Percentiles rank a stretch among this genome's conserved stretches.
These are phyloP conservation scores for Nephrotoma guestfalica DNA, from an alignment of 2,888 invertebrate species.

Conservation along the genomic window DNA sequence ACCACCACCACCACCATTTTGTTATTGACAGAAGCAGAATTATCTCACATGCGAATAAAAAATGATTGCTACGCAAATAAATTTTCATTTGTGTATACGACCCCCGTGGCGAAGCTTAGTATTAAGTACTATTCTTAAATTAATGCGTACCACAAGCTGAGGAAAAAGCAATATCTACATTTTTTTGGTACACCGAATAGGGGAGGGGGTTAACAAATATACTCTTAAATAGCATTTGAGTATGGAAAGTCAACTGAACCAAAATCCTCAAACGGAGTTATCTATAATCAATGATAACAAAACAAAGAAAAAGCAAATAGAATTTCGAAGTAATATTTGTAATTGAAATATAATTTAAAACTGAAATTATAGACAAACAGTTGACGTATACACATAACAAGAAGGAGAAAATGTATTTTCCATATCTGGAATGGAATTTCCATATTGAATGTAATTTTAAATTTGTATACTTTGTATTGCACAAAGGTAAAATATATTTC, in stretches of 20 bases:
- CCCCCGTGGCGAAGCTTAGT: no score
- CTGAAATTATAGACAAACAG: not conserved
- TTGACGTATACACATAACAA: not conserved
- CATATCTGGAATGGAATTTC: not conserved
- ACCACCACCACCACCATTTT: no score
- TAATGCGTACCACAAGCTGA: no score
- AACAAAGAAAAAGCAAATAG: not conserved
- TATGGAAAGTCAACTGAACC: not conserved
- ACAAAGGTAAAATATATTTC: not conserved
- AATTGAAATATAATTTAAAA: not conserved
- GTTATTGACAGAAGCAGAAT: no score
- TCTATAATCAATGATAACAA: slow-evolving; percentile 9
- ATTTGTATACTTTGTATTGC: not conserved
- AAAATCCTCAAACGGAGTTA: not conserved
- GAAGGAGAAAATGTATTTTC: not conserved
- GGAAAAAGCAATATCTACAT: no score
- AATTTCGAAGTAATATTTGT: not conserved
- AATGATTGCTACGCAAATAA: no score
- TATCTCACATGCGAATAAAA: no score
- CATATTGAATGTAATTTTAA: not conserved
- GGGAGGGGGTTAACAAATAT: no score
- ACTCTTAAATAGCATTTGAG: no score
- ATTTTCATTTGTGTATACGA: no score
- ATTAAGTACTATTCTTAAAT: no score
- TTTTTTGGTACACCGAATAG: no score